Conservation (phyloP, 2,113 vertebrate genomes). For the Paralichthys olivaceus region DNA sequence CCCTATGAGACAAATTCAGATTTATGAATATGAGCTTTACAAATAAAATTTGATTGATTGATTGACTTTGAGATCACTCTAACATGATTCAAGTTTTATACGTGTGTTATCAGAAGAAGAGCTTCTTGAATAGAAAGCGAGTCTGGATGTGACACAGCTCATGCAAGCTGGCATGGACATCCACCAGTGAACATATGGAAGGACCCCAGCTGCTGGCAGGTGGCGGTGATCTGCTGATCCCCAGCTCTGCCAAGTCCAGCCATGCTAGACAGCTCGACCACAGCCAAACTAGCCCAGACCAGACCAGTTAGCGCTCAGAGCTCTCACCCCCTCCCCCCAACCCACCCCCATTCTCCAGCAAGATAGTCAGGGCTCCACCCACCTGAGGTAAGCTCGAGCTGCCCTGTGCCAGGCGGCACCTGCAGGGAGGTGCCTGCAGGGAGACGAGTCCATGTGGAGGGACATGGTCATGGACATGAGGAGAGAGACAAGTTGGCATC, state of each 20-base stretch:
- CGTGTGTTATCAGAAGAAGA: constrained; percentile 44
- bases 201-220: constrained; percentile 76
- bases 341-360: constrained; percentile 18
- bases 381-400: constrained; percentile 66
- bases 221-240: constrained; percentile 73
- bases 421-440: constrained; percentile 51
- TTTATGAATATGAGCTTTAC: too few relatives aligned
- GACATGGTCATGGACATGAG: constrained; percentile 58
- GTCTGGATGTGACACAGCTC: constrained; percentile 67
- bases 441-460: constrained; percentile 60
- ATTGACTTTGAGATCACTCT: constrained; percentile 32
- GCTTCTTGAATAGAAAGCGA: constrained; percentile 51
- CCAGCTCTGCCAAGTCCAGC: constrained; percentile 68
- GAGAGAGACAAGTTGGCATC: constrained; percentile 46
- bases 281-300: constrained; percentile 68
- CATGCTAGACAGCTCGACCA: constrained; percentile 72
- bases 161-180: constrained; percentile 54
- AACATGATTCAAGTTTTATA: constrained; percentile 37
- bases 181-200: constrained; percentile 78
- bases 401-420: constrained; percentile 68
- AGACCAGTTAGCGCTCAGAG: constrained; percentile 62
- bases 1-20: too few relatives aligned
- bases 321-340: constrained; percentile 19
- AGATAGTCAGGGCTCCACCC: constrained; percentile 34
- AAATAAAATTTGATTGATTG: constrained; percentile 22